These are phyloP conservation scores for Larimichthys crocea DNA, from an alignment of 2,113 vertebrate species.

Conservation along the genomic window DNA sequence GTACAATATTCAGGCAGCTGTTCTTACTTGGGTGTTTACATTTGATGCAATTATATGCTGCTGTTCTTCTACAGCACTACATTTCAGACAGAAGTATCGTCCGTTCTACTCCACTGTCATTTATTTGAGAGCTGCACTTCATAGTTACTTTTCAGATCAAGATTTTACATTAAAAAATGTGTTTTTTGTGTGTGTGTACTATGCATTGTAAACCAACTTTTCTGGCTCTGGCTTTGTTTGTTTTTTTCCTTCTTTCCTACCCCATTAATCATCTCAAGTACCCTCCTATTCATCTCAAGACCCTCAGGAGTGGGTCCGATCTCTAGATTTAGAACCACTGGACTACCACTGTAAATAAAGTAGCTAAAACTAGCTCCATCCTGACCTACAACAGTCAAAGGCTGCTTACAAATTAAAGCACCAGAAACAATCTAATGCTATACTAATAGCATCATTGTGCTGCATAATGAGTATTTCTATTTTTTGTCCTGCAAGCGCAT, in stretches of 20 bases:
- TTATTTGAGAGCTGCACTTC: too few species aligned
- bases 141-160: too few species aligned
- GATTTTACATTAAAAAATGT: too few species aligned
- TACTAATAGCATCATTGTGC: not conserved
- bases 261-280: not conserved
- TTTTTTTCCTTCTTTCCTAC: not conserved
- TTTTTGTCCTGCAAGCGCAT: not conserved
- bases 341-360: not conserved
- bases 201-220: too few species aligned
- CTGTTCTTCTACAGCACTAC: too few species aligned
- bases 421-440: not conserved
- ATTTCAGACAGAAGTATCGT: too few species aligned
- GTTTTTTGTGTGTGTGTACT: too few species aligned
- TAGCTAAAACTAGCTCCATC: not conserved
- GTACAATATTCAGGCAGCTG: too few species aligned
- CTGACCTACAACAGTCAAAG: not conserved
- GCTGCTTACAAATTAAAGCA: not conserved
- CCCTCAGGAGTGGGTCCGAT: not conserved
- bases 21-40: too few species aligned
- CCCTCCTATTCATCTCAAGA: not conserved
- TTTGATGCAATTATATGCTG: too few species aligned
- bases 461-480: not conserved
- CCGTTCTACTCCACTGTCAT: too few species aligned
- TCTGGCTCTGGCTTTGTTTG: too few species aligned
- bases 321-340: not conserved